Base-by-base conservation (phyloP, 1,140 invertebrate species). In the Megathymus violae region DNA sequence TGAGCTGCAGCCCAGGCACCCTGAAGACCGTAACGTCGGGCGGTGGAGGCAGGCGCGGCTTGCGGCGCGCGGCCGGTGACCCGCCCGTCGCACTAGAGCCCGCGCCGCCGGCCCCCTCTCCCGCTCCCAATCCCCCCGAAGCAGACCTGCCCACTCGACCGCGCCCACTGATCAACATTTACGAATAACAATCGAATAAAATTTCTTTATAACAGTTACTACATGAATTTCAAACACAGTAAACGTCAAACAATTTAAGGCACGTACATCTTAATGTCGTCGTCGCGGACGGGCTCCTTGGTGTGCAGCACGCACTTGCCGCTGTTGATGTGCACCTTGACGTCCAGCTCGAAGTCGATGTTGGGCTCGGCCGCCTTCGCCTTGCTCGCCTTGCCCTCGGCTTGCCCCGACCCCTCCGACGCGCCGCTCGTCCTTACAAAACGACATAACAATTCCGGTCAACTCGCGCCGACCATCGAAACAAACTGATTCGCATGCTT, bases 251-350 rank as follows among this genome's bases (percentile, higher is more conserved):
- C 5, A 22, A 22, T 22, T 2, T 22, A 25, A 4, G 10, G 7
- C 6, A 74, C 77, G 77, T 64, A 91, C 89, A 85, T 85, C 56
- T 91, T 91, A 16, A 82, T 69, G 17, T 93, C 80, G 47, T 97
- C 96, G 36, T 97, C 96, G 62, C 92, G 93, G 0, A 90, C 88
- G 14, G 92, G 88, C 81, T 98, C 96, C 88, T 98, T 98, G 0
- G 98, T 98, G 89, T 99, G 98, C 1, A 99, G 92, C 17, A 98
- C 97, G 91, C 98, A 99, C 91, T 99, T 98, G 0, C 98, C 98
- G 74, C 97, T 98, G 81, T 98, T 98, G 50, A 99, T 98, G 61
- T 98, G 94, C 22, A 99, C 97, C 91, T 98, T 98, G 0, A 99
- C 96, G 89, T 99, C 98, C 64, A 99, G 91, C 83, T 99, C 97